Evolutionary conservation across 2,797 vertebrate species (phyloP), one percentile per base, ranked within the genome.

Genomic region (Anabas testudineus): DNA sequence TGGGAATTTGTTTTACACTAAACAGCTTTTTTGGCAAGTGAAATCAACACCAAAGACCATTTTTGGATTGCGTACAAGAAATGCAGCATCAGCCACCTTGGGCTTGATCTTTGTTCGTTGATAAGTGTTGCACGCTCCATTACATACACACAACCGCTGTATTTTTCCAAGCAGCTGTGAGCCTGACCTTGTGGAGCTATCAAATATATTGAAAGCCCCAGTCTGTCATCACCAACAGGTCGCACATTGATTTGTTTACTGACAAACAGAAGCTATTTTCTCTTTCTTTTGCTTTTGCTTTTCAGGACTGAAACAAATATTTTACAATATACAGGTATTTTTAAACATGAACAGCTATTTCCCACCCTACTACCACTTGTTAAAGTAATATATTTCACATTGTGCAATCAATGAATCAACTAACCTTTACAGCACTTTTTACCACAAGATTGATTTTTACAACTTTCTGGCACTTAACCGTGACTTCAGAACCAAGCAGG

Each of bases 121-220:
- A n/a, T 21, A 54, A n/a, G n/a, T 42, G 61, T 26, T 56, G 46
- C 24, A 34, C n/a, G 14, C 54, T 51, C 37, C 43, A 65, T 61
- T 60, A n/a, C 41, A 18, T 1, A 42, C 16, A 76, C 54, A 64
- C 26, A 79, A 32, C 22, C 15, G n/a, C 46, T 62, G 24, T 21
- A 26, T 74, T 57, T 54, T 54, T 64, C 64, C 6, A 34, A 58
- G 49, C 76, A 71, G 54, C 66, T 74, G 55, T 47, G 41, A 71
- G 41, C 19, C 42, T 30, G 61, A 46, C 14, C 42, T 43, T 15
- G 19, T 34, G 55, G 6, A 4, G 12, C 47, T 10, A 45, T 46
- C 24, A 70, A 21, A 74, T 9, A 45, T 22, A 68, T 75, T 52
- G 13, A 49, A 63, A 65, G 43, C 30, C 42, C 10, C 13, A 67